A percentile compares a stretch with the other conserved stretches of the same genome.
Evolutionary conservation across 1,140 invertebrate species (phyloP).

Genomic region (Thereuonema tuberculata): DNA sequence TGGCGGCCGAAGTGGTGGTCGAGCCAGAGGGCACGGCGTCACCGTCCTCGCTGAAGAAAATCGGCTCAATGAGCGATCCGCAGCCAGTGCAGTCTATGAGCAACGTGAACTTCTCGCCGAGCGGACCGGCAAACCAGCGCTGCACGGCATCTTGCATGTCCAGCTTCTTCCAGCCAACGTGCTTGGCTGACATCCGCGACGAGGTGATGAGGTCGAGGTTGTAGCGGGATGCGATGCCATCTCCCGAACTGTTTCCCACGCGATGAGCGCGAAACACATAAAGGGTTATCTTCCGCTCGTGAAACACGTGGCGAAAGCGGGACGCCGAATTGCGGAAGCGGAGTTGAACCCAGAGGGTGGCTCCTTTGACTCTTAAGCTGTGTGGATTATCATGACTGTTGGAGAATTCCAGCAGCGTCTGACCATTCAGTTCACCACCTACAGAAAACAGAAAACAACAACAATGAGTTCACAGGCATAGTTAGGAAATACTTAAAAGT

Average conservation of each 20-base stretch:
- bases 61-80: constrained; percentile 44
- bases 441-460: constrained; percentile 16
- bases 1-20: constrained; percentile 5
- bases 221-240: not conserved
- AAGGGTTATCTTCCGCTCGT: constrained; percentile 41
- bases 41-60: constrained; percentile 45
- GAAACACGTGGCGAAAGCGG: constrained; percentile 23
- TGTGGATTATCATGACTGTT: constrained; percentile 39
- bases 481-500: too few species aligned
- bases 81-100: constrained; percentile 67
- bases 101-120: constrained; percentile 43
- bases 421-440: constrained; percentile 67
- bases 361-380: constrained; percentile 51
- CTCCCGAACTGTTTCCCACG: constrained; percentile 12
- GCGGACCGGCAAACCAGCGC: constrained; percentile 31
- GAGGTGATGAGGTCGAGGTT: constrained; percentile 36
- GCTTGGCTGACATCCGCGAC: constrained; percentile 46
- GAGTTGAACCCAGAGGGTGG: constrained; percentile 58
- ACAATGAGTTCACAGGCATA: too few species aligned
- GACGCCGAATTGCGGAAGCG: constrained; percentile 37
- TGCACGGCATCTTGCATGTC: constrained; percentile 55
- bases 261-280: constrained; percentile 46
- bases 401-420: constrained; percentile 67
- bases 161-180: constrained; percentile 70
- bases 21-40: constrained; percentile 15